Conservation (phyloP, 1,140 invertebrate species). For the Eupeodes corollae region DNA sequence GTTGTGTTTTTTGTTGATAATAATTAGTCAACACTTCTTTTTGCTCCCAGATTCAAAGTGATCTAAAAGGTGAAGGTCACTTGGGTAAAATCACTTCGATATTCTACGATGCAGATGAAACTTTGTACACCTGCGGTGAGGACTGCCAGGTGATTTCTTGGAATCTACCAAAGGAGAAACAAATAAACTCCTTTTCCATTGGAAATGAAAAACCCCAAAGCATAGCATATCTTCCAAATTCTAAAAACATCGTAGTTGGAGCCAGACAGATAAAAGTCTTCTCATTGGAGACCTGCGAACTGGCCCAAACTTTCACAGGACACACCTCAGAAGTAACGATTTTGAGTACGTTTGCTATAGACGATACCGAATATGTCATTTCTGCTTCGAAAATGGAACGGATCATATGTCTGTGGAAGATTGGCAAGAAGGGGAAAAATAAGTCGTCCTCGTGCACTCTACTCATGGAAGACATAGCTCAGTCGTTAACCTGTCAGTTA, state of each 20-base stretch:
- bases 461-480: slow-evolving; percentile 53
- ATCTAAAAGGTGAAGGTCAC: slow-evolving; percentile 39
- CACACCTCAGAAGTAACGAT: slow-evolving; percentile 51
- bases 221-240: slow-evolving; percentile 50
- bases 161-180: slow-evolving; percentile 41
- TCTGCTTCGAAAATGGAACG: slow-evolving; percentile 43
- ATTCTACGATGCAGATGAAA: slow-evolving; percentile 37
- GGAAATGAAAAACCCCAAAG: slow-evolving; percentile 54
- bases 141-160: slow-evolving; percentile 42
- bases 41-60: slow-evolving; percentile 16
- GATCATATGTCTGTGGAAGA: slow-evolving; percentile 31
- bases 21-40: slow-evolving; percentile 1
- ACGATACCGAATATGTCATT: slow-evolving; percentile 44
- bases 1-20: not conserved
- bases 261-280: slow-evolving; percentile 54
- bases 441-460: slow-evolving; percentile 43
- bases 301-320: slow-evolving; percentile 53
- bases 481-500: slow-evolving; percentile 40
- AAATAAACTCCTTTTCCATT: slow-evolving; percentile 48
- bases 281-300: slow-evolving; percentile 45
- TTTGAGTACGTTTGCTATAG: slow-evolving; percentile 40
- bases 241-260: slow-evolving; percentile 51
- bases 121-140: slow-evolving; percentile 43
- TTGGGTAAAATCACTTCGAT: slow-evolving; percentile 41
- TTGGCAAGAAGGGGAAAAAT: slow-evolving; percentile 21